Evolutionary conservation across 1,140 invertebrate genomes (phyloP), one percentile per base, ranked within the genome.

Genomic region (Microvelia longipes): DNA sequence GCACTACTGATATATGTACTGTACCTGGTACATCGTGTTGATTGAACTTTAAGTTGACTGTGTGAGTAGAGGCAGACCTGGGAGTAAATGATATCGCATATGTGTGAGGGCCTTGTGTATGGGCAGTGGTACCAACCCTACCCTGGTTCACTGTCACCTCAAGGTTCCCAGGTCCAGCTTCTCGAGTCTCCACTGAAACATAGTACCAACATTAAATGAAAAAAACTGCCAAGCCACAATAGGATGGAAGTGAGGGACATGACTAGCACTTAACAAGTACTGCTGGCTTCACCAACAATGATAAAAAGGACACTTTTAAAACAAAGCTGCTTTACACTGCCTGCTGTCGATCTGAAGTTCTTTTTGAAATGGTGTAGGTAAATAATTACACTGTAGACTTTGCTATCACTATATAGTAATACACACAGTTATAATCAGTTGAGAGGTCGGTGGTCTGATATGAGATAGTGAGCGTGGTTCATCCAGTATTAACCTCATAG

Each of bases 1-100:
- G n/a, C n/a, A n/a, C n/a, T n/a, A n/a, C n/a, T n/a, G n/a, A n/a
- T n/a, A n/a, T n/a, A n/a, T n/a, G n/a, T n/a, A n/a, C n/a, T n/a
- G n/a, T 78, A 86, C 94, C 94, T 68, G 93, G 94, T 5, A 98
- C 94, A 80, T 94, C 89, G 78, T 98, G 91, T 14, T 91, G 91
- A 77, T 99, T 99, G 79, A 98, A 99, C 69, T 92, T 85, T 29
- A 99, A 82, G 77, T 97, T 92, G 2, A 98, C 94, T 0, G 91
- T 90, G 79, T 99, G 96, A 50, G 87, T 85, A 63, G 90, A 86
- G 1, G 91, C 85, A 78, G 97, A 93, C 65, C 91, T 84, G 0
- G 96, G 96, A 15, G 93, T 94, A 79, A 98, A 99, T 11, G 93
- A 94, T 73, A 99, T 98, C 61, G 96, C 96, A 79, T 98, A 99